phyloP scores from a whole-genome alignment of 2,113 vertebrate species.

The Sylvia atricapilla region DNA sequence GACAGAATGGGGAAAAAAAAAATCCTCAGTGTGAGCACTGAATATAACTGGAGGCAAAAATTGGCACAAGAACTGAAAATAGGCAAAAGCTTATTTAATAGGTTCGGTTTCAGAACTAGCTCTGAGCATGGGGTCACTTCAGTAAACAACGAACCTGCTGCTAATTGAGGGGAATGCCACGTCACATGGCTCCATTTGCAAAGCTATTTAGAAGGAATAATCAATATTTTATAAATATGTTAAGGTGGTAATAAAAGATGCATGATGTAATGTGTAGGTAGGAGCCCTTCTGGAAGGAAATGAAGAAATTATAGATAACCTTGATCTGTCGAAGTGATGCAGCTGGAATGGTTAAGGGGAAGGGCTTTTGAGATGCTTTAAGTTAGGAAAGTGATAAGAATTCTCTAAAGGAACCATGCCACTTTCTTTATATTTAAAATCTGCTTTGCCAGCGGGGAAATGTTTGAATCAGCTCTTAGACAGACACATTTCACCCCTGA shows the following conservation, averaged over 20 bases:
- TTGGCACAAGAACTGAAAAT: background rate
- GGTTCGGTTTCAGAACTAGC: background rate
- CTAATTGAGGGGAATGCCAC: slow-evolving; percentile 47
- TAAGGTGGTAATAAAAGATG: slow-evolving; percentile 75
- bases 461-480: background rate
- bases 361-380: background rate
- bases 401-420: slow-evolving; percentile 11
- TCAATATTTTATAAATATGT: slow-evolving; percentile 76
- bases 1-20: background rate
- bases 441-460: background rate
- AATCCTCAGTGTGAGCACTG: background rate
- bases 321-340: slow-evolving; percentile 39
- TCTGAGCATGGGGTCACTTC: background rate
- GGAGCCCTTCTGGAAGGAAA: slow-evolving; percentile 61
- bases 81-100: background rate
- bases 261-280: slow-evolving; percentile 66
- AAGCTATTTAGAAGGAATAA: slow-evolving; percentile 55
- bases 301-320: slow-evolving; percentile 67
- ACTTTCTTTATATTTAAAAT: background rate
- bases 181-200: slow-evolving; percentile 33
- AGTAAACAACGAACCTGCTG: background rate
- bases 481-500: background rate
- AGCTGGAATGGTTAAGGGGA: slow-evolving; percentile 46
- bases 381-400: background rate
- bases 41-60: background rate